Percentiles rank a stretch among this genome's conserved stretches.
phyloP scores from a whole-genome alignment of 2,113 vertebrate species.

The Entomyzon cyanotis region DNA sequence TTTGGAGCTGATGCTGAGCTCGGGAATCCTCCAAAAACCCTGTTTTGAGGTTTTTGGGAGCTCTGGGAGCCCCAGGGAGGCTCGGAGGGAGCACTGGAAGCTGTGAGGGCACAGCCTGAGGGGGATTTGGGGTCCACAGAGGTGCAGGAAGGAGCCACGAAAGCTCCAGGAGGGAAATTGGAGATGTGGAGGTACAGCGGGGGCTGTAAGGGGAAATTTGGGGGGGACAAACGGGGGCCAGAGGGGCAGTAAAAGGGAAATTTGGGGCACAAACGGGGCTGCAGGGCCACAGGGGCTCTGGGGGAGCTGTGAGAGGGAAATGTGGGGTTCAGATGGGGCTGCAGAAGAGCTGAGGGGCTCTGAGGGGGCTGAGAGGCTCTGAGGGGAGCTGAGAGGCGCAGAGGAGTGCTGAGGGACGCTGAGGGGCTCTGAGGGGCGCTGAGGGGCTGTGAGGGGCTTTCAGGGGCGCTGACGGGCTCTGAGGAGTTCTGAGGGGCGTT shows the following conservation, averaged over 20 bases:
- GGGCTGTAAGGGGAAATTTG: fast-evolving
- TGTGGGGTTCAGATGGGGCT: no score
- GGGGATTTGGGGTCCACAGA: fast-evolving
- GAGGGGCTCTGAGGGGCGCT: no score
- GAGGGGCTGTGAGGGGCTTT: no score
- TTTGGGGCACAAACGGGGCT: not conserved
- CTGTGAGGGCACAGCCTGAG: not conserved
- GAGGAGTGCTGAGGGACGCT: no score
- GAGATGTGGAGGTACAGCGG: fast-evolving
- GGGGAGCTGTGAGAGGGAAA: no score
- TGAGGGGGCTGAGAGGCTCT: no score
- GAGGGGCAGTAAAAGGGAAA: not conserved
- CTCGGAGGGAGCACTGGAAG: not conserved
- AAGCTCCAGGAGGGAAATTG: fast-evolving
- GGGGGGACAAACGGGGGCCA: not conserved
- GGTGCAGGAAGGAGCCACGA: not conserved
- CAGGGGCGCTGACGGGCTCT: no score
- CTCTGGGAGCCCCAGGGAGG: not conserved
- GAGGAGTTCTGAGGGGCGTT: no score
- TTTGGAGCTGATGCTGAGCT: not conserved
- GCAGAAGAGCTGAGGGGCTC: no score
- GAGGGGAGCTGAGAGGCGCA: no score
- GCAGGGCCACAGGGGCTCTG: not conserved
- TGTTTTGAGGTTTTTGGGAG: not conserved
- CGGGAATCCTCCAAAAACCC: not conserved